Percentiles rank a stretch among this genome's conserved stretches.
These are phyloP conservation scores for Poicephalus meyeri DNA, from an alignment of 2,113 vertebrate genomes.

Conservation along the genomic window DNA sequence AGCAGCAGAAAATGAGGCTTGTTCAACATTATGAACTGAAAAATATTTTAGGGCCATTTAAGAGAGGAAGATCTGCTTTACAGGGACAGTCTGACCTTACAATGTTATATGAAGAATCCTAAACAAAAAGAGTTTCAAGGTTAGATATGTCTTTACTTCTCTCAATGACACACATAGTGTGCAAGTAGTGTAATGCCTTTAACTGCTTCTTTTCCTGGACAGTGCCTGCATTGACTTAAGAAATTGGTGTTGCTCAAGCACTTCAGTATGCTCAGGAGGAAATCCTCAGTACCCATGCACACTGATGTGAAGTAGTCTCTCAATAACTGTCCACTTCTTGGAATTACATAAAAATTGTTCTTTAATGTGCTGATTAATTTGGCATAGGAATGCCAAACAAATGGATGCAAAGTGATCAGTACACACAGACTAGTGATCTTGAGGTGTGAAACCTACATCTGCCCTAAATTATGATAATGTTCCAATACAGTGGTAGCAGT, in stretches of 20 bases:
- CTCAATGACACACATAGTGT: not conserved
- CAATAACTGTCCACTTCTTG: not conserved
- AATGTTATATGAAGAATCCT: not conserved
- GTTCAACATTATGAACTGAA: not conserved
- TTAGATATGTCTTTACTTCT: not conserved
- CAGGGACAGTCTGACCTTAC: not conserved
- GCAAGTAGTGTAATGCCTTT: not conserved
- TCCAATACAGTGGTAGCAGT: not conserved
- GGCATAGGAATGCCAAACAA: not conserved
- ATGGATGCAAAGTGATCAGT: not conserved
- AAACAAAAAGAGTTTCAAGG: not conserved
- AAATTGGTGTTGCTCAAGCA: not conserved
- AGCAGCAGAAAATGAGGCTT: not conserved
- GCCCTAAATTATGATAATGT: not conserved
- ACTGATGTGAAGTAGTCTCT: not conserved
- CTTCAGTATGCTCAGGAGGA: not conserved
- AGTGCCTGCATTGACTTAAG: not conserved
- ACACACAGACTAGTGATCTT: not conserved
- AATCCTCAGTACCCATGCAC: not conserved
- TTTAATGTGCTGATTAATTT: not conserved
- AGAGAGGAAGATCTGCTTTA: not conserved
- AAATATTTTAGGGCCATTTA: not conserved
- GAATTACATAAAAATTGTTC: not conserved
- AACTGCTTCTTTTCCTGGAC: not conserved
- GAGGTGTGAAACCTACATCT: not conserved